Evolutionary conservation across 2,888 invertebrate species (phyloP), one percentile per base, ranked within the genome.

Genomic region (Drosophila aldrichi): DNA sequence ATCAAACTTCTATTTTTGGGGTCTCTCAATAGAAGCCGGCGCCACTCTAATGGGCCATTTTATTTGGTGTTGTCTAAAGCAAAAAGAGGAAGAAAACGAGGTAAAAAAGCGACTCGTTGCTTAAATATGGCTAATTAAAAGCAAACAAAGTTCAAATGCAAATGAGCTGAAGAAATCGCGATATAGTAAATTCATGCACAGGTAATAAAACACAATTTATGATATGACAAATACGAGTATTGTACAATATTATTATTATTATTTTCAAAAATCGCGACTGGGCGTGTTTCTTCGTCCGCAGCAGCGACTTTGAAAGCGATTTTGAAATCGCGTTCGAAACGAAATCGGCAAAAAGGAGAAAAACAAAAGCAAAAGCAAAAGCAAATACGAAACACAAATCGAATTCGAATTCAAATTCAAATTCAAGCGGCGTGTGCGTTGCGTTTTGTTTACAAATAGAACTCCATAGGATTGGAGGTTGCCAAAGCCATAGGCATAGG

Each of bases 391-490:
- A 25, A 9, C 16, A 16, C 8, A 46, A n/a, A 82, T 88, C 88
- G 80, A 75, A 66, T 83, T 88, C 88, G 80, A 75, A 66, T 83
- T 56, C 43, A 63, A 77, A 68, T 89, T 56, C 43, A 67, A 72
- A 89, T 85, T 89, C 85, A 79, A 73, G 69, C 70, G 69, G 77
- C 79, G 77, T 84, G 40, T 77, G 74, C 68, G 60, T 41, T 68
- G 77, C 82, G 70, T 68, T 86, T 86, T 89, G 85, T 89, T 89
- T 86, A 88, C 88, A 85, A 86, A 88, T 75, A 76, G 64, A 70
- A 73, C 49, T 40, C 56, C 60, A 52, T 38, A 58, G 58, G 58
- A 59, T 51, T 34, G 32, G 12, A 36, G 68, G n/a, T 32, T 29
- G 52, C 32, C 49, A 20, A 20, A 49, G 32, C 12, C 14, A 38